Evolutionary conservation across 2,797 vertebrate species (phyloP), one percentile per base, ranked within the genome.

Genomic region (Paedocypris micromegethes): DNA sequence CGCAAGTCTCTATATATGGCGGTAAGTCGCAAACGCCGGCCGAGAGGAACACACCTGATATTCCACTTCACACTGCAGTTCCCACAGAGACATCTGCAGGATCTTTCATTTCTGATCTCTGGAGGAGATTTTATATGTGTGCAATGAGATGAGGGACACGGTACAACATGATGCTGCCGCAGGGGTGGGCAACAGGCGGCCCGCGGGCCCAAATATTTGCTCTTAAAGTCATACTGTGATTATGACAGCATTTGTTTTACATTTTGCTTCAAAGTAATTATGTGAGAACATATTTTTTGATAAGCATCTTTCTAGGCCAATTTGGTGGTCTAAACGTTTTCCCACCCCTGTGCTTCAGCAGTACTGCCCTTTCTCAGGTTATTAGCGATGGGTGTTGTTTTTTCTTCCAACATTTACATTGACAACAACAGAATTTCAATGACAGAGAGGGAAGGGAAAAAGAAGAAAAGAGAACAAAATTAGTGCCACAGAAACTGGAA

Each of bases 1-100:
- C 72, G 77, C 64, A 52, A 76, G 79, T 75, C 69, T 88, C 88
- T 88, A 89, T 90, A 89, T 90, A 90, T 91, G 88, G 62, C 78
- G 75, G 74, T 75, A 82, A 72, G 80, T 84, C 81, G 79, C 76
- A 82, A 73, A 81, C 81, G 76, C 86, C 78, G 73, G 83, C 77
- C 79, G 51, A 74, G 74, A 84, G 81, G 74, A 80, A 91, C 88
- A 90, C 83, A 91, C 89, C 89, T 90, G 86, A 71, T 82, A 82
- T 81, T 87, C 82, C 87, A 83, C 85, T 83, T 84, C 84, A 83
- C 81, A 82, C 81, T 82, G 85, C 80, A 74, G 87, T 80, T 83
- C 82, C 79, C 82, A 80, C 72, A 83, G 82, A 82, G 80, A 79
- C 80, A 77, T 84, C 86, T 81, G 81, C 80, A 81, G 79, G 76